phyloP scores from a whole-genome alignment of 2,888 invertebrate species.

The Griposia aprilina region DNA sequence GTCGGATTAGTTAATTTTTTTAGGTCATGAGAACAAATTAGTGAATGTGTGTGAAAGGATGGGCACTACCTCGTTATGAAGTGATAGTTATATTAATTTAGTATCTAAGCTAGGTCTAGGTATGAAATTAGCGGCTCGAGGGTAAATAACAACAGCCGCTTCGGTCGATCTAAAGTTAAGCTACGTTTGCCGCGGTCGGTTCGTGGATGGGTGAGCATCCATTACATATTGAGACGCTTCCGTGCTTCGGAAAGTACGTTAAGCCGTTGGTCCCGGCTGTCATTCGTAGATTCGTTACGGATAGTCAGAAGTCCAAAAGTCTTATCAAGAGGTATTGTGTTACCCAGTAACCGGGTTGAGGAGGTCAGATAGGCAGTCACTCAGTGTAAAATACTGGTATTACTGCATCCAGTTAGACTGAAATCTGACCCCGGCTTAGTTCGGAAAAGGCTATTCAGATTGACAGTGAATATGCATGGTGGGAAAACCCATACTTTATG shows the following conservation, averaged over 20 bases:
- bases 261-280: not conserved
- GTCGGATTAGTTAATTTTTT: conserved; percentile 43
- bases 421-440: no score
- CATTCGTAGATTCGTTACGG: not conserved
- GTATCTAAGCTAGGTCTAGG: not conserved
- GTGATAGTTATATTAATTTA: not conserved
- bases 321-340: not conserved
- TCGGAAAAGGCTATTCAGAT: no score
- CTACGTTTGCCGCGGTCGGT: not conserved
- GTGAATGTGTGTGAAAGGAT: not conserved
- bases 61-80: not conserved
- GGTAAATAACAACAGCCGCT: not conserved
- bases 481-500: not conserved
- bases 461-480: not conserved
- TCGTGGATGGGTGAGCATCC: not conserved
- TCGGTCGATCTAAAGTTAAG: not conserved
- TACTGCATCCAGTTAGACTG: no score
- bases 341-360: not conserved
- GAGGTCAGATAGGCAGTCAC: no score
- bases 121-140: not conserved
- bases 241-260: not conserved
- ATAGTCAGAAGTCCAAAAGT: not conserved
- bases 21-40: conserved; percentile 27
- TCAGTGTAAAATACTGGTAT: no score
- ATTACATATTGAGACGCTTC: not conserved